A percentile compares a stretch with the other conserved stretches of the same genome.
Conservation (phyloP, 2,888 invertebrate species). For the Nymphalis polychloros region DNA sequence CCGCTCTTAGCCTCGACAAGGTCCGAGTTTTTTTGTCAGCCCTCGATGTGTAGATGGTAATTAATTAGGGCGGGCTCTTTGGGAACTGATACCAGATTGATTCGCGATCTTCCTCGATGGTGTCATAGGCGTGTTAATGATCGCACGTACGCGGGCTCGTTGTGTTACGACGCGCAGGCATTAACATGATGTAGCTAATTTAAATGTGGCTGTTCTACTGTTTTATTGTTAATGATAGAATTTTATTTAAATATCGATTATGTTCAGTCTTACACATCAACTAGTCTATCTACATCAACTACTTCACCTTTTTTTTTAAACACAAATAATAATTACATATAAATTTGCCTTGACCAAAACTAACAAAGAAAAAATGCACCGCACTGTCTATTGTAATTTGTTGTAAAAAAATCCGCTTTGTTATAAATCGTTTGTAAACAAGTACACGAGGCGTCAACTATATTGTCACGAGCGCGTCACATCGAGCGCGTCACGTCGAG, state of each 20-base stretch:
- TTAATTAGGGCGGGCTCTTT: conserved; percentile 64
- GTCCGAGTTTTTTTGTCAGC: conserved; percentile 63
- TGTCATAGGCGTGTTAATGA: conserved; percentile 3
- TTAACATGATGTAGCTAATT: neutral
- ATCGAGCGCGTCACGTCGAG: too few relatives aligned
- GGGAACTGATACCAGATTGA: conserved; percentile 24
- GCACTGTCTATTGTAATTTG: neutral
- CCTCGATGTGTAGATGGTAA: conserved; percentile 63
- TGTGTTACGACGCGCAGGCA: neutral
- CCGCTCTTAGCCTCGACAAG: conserved; percentile 72
- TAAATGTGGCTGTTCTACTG: neutral
- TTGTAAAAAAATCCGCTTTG: neutral
- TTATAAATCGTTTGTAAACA: conserved; percentile 11
- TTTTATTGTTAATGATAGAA: neutral
- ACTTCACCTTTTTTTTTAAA: too few relatives aligned
- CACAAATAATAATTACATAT: too few relatives aligned
- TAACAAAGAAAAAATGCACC: neutral
- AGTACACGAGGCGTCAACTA: neutral
- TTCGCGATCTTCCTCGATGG: conserved; percentile 19
- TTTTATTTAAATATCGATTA: too few relatives aligned
- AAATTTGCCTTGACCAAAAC: too few relatives aligned
- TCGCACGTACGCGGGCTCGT: neutral
- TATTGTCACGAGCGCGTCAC: conserved; percentile 12
- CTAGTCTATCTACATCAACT: too few relatives aligned
- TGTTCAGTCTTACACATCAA: too few relatives aligned